Evolutionary conservation across 1,140 invertebrate species (phyloP).

Genomic region (Oreohelix idahoensis): DNA sequence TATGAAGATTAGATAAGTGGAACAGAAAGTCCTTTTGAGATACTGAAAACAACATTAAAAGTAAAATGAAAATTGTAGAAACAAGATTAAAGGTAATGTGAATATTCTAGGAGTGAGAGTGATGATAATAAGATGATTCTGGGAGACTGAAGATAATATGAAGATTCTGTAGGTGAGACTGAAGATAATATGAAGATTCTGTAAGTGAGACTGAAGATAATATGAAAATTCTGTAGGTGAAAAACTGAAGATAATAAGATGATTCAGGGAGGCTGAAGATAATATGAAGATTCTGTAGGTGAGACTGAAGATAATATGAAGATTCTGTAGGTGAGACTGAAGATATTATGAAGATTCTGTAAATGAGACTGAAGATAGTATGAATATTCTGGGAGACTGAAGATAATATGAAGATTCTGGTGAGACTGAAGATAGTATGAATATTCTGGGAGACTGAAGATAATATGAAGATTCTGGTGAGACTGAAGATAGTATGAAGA

Average conservation of each 20-base stretch:
- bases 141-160: too few species aligned
- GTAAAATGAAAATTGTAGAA: slow-evolving; percentile 59
- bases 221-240: slow-evolving; percentile 63
- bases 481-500: slow-evolving; percentile 57
- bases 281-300: slow-evolving; percentile 63
- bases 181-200: slow-evolving; percentile 53
- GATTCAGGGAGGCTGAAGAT: too few species aligned
- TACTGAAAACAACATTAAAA: background rate
- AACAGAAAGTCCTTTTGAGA: too few species aligned
- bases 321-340: too few species aligned
- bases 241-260: slow-evolving; percentile 58
- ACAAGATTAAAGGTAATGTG: slow-evolving; percentile 62
- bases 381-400: too few species aligned
- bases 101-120: slow-evolving; percentile 62
- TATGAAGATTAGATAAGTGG: background rate
- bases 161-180: slow-evolving; percentile 62
- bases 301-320: slow-evolving; percentile 58
- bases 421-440: slow-evolving; percentile 59
- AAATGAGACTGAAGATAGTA: slow-evolving; percentile 62
- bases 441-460: too few species aligned
- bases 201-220: too few species aligned
- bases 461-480: slow-evolving; percentile 62
- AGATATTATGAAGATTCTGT: slow-evolving; percentile 63
- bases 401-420: slow-evolving; percentile 64
- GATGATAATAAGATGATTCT: slow-evolving; percentile 52